Evolutionary conservation across 2,888 invertebrate genomes (phyloP), one percentile per base, ranked within the genome.

Genomic region (Gari tellinella): DNA sequence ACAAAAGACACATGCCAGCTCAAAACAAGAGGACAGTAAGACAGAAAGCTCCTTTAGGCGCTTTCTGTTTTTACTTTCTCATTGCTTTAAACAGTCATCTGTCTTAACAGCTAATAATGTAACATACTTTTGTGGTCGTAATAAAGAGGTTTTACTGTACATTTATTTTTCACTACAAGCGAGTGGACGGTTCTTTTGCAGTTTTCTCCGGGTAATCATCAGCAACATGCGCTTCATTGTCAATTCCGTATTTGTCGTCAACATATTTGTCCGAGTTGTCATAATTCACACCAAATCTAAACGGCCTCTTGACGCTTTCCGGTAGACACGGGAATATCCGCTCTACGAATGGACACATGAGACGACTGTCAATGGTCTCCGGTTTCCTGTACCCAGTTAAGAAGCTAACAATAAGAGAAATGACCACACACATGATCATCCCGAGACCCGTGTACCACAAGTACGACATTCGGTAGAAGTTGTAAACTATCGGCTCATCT

Each of bases 391-490:
- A 57, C 0, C 84, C 80, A 14, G 84, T 80, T 7, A 81, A 38
- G 19, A 78, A 63, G 53, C 84, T 84, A 31, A 81, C 77, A 19
- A 79, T 25, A 23, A 82, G 62, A 1, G 79, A 73, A n/a, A 80
- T 52, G 25, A 75, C 53, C 8, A 82, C 67, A 19, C 73, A 67
- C 8, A 78, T 37, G 15, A 73, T 49, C 73, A 80, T 77, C 0
- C 80, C 84, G 0, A 74, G 65, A 21, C 76, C 72, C 2, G 82
- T 84, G 70, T 84, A 84, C 73, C 82, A 82, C 45, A 79, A 55
- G 26, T 84, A 84, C 10, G 83, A 84, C 41, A 84, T 53, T 25
- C 73, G 62, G 76, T 84, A 84, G 57, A 84, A 72, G 45, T 74
- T 64, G 51, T 69, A 58, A 10, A 77, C 58, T 5, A 61, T 21